Percentiles rank a stretch among this genome's conserved stretches.
These are phyloP conservation scores for Bufo gargarizans DNA, from an alignment of 2,113 vertebrate species.

Conservation along the genomic window DNA sequence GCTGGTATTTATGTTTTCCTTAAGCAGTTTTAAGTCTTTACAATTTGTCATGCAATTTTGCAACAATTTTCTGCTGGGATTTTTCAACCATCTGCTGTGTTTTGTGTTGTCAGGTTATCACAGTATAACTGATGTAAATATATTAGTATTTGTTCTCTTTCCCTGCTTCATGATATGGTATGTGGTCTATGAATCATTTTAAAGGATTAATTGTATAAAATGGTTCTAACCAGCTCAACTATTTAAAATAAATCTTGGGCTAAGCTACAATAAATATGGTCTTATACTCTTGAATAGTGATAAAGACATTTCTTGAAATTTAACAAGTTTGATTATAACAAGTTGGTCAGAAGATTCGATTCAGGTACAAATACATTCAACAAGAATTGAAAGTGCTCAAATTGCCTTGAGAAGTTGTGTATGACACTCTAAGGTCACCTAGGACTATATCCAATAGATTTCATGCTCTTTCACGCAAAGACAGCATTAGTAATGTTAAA, in stretches of 20 bases:
- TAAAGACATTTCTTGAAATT: too few species aligned
- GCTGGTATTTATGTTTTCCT: slow-evolving; percentile 50
- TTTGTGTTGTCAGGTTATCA: slow-evolving; percentile 24
- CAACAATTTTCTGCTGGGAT: slow-evolving; percentile 57
- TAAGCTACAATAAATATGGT: not conserved
- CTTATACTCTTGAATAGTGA: not conserved
- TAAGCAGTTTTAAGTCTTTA: slow-evolving; percentile 56
- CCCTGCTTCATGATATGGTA: not conserved
- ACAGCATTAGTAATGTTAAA: too few species aligned
- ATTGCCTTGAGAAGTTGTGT: too few species aligned
- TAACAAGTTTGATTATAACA: too few species aligned
- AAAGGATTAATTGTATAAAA: not conserved
- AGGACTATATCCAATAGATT: too few species aligned
- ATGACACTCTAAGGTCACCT: too few species aligned
- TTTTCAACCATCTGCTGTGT: slow-evolving; percentile 51
- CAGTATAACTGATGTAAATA: slow-evolving; percentile 33
- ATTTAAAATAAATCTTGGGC: not conserved
- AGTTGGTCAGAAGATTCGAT: too few species aligned
- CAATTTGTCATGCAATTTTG: slow-evolving; percentile 57
- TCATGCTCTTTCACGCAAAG: too few species aligned
- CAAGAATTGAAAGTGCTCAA: too few species aligned
- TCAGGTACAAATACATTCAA: too few species aligned
- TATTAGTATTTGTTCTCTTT: slow-evolving; percentile 7
- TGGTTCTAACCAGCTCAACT: not conserved
- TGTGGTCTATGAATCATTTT: not conserved